These are phyloP conservation scores for Margarornis squamiger DNA, from an alignment of 2,797 vertebrate species.

Conservation along the genomic window DNA sequence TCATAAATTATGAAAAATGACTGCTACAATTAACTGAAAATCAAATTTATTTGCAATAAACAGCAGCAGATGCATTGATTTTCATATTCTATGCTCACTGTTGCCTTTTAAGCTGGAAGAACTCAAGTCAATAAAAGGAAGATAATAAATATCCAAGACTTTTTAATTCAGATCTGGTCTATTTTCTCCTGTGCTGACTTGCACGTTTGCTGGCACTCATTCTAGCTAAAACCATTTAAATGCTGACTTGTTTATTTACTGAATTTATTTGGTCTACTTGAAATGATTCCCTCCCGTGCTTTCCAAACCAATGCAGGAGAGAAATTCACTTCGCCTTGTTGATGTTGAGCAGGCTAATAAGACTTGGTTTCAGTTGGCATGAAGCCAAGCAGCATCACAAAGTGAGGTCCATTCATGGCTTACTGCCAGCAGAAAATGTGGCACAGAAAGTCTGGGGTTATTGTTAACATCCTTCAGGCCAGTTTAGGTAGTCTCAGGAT, in stretches of 20 bases:
- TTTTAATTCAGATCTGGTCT: constrained; percentile 55
- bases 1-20: constrained; percentile 72
- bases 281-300: constrained; percentile 51
- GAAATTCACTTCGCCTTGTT: constrained; percentile 26
- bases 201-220: constrained; percentile 44
- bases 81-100: constrained; percentile 60
- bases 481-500: not conserved
- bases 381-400: not conserved
- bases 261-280: constrained; percentile 54
- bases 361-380: not conserved
- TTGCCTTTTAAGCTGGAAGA: constrained; percentile 66
- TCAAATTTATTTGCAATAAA: constrained; percentile 76
- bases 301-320: constrained; percentile 23
- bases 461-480: not conserved
- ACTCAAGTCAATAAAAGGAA: constrained; percentile 54
- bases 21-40: constrained; percentile 73
- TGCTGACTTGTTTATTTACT: constrained; percentile 58
- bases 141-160: constrained; percentile 65
- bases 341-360: not conserved
- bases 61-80: constrained; percentile 66
- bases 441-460: not conserved
- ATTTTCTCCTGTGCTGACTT: constrained; percentile 59
- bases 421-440: constrained; percentile 2
- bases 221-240: constrained; percentile 58
- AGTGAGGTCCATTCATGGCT: not conserved